A percentile compares a stretch with the other conserved stretches of the same genome.
These are phyloP conservation scores for Sarotherodon lohbergeri DNA, from an alignment of 2,113 vertebrate genomes.

Conservation along the genomic window DNA sequence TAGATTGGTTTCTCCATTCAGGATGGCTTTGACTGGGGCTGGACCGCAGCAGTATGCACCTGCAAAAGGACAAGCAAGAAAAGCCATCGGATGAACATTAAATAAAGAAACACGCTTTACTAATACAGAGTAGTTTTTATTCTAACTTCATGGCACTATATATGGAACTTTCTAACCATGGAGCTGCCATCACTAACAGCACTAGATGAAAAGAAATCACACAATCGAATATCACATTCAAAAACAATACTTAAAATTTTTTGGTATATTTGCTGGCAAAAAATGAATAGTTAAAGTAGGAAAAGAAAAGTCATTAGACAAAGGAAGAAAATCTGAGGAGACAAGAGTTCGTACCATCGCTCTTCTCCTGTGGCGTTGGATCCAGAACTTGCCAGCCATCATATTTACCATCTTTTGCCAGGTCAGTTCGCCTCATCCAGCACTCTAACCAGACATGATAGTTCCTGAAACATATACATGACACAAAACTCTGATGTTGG, in stretches of 20 bases:
- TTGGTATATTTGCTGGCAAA: neutral
- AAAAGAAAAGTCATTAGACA: neutral
- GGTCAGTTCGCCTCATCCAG: constrained; percentile 85
- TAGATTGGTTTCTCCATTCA: constrained; percentile 63
- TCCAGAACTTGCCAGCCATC: constrained; percentile 91
- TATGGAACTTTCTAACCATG: neutral
- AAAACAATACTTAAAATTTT: neutral
- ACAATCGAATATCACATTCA: neutral
- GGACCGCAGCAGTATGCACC: constrained; percentile 80
- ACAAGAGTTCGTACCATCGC: constrained; percentile 65
- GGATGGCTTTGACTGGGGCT: constrained; percentile 78
- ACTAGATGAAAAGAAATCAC: neutral
- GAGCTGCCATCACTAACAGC: neutral
- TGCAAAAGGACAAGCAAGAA: constrained; percentile 24
- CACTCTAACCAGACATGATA: constrained; percentile 90
- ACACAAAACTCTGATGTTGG: neutral
- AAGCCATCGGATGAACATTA: neutral
- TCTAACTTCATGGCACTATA: neutral
- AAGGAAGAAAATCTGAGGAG: neutral
- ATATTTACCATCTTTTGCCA: constrained; percentile 41
- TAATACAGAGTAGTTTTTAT: neutral
- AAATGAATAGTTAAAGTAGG: neutral
- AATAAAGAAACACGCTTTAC: neutral
- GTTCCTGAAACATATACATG: constrained; percentile 75
- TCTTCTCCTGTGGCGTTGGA: constrained; percentile 88